Evolutionary conservation across 2,797 vertebrate genomes (phyloP).

Genomic region (Streptopelia turtur): DNA sequence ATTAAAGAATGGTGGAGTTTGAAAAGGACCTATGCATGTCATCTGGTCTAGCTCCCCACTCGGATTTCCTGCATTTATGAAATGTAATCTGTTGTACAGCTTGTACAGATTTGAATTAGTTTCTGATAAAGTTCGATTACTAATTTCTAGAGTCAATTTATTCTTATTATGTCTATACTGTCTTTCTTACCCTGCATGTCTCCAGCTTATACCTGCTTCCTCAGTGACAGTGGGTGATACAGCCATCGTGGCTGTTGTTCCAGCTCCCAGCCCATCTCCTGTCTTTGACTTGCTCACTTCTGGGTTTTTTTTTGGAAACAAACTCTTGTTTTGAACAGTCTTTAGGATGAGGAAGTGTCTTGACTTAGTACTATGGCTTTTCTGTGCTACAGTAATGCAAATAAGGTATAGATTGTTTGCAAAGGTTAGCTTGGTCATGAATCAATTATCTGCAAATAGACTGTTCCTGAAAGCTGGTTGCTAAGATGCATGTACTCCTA

Average conservation of each 20-base stretch:
- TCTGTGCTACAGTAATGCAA: background rate
- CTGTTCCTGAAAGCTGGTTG: background rate
- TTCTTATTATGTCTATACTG: background rate
- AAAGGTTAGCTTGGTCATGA: background rate
- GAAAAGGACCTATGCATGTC: background rate
- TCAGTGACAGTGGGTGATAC: background rate
- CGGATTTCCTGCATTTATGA: background rate
- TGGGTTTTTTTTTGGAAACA: background rate
- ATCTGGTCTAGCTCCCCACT: background rate
- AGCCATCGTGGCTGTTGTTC: background rate
- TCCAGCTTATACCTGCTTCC: background rate
- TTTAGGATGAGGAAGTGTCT: background rate
- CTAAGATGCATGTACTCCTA: background rate
- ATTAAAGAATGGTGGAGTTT: background rate
- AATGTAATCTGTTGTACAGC: background rate
- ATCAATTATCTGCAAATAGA: background rate
- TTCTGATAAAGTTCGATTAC: background rate
- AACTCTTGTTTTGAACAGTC: background rate
- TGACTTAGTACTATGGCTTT: background rate
- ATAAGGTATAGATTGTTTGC: background rate
- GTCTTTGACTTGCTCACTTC: background rate
- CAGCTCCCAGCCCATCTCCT: fast-evolving
- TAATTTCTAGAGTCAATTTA: background rate
- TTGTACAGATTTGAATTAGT: background rate
- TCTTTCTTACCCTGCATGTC: background rate